Percentiles rank a stretch among this genome's conserved stretches.
Conservation (phyloP, 2,113 vertebrate genomes). For the Rana temporaria region DNA sequence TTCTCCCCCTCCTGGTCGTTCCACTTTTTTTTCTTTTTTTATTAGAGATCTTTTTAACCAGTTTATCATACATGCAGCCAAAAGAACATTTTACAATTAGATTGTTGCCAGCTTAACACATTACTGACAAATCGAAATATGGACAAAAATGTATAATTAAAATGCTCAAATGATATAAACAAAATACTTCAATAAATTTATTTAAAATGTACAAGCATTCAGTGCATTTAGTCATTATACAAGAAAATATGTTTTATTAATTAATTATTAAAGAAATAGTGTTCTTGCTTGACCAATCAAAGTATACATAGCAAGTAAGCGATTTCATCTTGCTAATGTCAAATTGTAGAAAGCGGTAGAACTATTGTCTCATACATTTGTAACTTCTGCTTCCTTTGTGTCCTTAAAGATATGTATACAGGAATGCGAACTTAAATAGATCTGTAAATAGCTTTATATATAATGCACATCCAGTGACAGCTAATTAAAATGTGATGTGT, state of each 20-base stretch:
- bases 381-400: background rate
- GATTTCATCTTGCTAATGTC: background rate
- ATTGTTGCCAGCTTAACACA: no score
- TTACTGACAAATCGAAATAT: no score
- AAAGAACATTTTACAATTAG: no score
- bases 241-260: background rate
- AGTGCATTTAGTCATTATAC: constrained; percentile 43
- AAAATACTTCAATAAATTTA: constrained; percentile 31
- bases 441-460: background rate
- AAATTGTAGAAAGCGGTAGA: background rate
- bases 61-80: no score
- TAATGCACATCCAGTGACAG: constrained; percentile 10
- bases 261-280: constrained; percentile 18
- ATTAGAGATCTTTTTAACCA: no score
- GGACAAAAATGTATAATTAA: background rate
- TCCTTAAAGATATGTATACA: background rate
- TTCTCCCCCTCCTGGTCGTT: no score
- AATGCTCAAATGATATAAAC: background rate
- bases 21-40: no score
- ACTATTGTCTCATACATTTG: background rate
- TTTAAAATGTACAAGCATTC: constrained; percentile 48
- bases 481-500: background rate
- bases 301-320: background rate
- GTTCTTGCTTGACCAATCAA: background rate
- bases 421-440: background rate